Percentiles rank a stretch among this genome's conserved stretches.
Evolutionary conservation across 2,888 invertebrate species (phyloP).

Genomic region (Celastrina argiolus): DNA sequence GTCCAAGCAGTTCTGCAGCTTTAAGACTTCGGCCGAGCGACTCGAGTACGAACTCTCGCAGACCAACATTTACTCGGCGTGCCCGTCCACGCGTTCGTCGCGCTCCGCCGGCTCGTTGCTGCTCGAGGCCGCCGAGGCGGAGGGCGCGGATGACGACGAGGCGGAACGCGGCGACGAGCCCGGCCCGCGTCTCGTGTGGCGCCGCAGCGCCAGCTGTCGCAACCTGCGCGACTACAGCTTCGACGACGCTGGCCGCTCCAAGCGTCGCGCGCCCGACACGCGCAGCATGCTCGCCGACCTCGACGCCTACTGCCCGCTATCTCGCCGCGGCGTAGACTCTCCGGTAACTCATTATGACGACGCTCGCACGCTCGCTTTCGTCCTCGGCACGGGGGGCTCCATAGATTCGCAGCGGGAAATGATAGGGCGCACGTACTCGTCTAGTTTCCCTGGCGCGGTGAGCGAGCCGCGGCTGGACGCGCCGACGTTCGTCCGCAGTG

Average conservation of each 20-base stretch:
- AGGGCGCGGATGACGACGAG: slow-evolving; percentile 30
- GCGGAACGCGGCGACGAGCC: slow-evolving; percentile 31
- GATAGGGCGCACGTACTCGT: slow-evolving; percentile 86
- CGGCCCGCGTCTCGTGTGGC: slow-evolving; percentile 79
- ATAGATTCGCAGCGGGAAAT: slow-evolving; percentile 82
- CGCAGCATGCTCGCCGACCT: slow-evolving; percentile 58
- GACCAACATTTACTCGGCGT: slow-evolving; percentile 76
- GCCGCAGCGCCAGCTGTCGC: slow-evolving; percentile 89
- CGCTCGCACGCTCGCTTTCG: slow-evolving; percentile 81
- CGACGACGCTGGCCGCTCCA: slow-evolving; percentile 83
- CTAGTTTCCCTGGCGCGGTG: slow-evolving; percentile 90
- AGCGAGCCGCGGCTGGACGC: slow-evolving; percentile 82
- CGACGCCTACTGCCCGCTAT: slow-evolving; percentile 53
- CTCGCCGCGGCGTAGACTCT: slow-evolving; percentile 79
- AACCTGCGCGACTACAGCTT: slow-evolving; percentile 88
- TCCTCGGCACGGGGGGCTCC: slow-evolving; percentile 65
- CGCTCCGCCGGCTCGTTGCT: slow-evolving; percentile 58
- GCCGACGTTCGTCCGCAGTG: slow-evolving; percentile 79
- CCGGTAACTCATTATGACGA: slow-evolving; percentile 84
- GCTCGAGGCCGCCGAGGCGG: slow-evolving; percentile 42
- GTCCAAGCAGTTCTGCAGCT: slow-evolving; percentile 66
- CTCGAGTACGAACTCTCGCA: slow-evolving; percentile 79
- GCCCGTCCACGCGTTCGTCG: slow-evolving; percentile 61
- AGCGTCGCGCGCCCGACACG: slow-evolving; percentile 66
- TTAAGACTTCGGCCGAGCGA: slow-evolving; percentile 66